These are phyloP conservation scores for Hypolimnas misippus DNA, from an alignment of 2,888 invertebrate genomes.

Conservation along the genomic window DNA sequence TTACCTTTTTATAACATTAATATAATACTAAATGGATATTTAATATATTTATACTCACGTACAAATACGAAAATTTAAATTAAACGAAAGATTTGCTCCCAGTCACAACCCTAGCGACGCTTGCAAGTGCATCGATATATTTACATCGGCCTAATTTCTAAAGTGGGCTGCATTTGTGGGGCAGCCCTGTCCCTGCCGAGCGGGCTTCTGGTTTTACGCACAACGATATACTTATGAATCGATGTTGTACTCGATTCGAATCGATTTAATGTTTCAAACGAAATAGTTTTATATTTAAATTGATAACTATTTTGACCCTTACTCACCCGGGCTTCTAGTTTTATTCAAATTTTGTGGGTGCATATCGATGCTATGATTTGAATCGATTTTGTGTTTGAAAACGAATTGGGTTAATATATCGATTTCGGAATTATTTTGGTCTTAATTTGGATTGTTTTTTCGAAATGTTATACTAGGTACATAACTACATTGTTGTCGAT, in stretches of 20 bases:
- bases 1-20: too few relatives aligned
- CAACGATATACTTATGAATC: slow-evolving; percentile 2
- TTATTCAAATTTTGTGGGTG: not conserved
- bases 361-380: not conserved
- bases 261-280: not conserved
- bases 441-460: not conserved
- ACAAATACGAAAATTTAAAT: too few relatives aligned
- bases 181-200: slow-evolving; percentile 66
- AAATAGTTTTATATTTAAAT: not conserved
- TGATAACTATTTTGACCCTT: not conserved
- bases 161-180: slow-evolving; percentile 83
- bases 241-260: slow-evolving; percentile 4
- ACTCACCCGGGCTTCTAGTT: not conserved
- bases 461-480: too few relatives aligned
- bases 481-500: too few relatives aligned
- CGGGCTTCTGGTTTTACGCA: slow-evolving; percentile 37
- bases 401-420: not conserved
- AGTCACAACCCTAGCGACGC: slow-evolving; percentile 66
- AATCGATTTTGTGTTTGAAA: not conserved
- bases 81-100: too few relatives aligned
- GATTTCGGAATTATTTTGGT: not conserved
- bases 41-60: too few relatives aligned
- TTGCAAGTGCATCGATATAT: slow-evolving; percentile 81
- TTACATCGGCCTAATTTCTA: slow-evolving; percentile 82
- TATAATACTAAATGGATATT: too few relatives aligned